A percentile compares a stretch with the other conserved stretches of the same genome.
Conservation (phyloP, 2,888 invertebrate genomes). For the Escarpia spicata region DNA sequence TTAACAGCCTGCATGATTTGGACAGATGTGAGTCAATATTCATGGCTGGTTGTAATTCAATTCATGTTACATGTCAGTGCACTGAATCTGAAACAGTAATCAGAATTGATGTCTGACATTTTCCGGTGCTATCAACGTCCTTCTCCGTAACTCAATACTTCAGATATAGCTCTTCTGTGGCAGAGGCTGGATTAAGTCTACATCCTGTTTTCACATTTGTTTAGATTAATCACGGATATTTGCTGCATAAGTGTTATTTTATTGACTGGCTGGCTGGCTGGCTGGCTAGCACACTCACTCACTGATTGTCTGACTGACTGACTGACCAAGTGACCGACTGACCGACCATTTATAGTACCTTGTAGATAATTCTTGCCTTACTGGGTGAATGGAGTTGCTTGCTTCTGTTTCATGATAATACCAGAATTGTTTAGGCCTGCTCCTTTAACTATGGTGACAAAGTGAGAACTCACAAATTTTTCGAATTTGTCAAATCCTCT, state of each 20-base stretch:
- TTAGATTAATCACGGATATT: background rate
- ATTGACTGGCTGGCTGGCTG: too few relatives aligned
- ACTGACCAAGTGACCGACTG: background rate
- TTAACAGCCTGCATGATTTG: background rate
- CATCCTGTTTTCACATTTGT: background rate
- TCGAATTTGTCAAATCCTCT: too few relatives aligned
- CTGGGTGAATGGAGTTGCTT: too few relatives aligned
- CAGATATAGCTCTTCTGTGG: background rate
- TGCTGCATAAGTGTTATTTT: background rate
- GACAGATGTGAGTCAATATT: background rate
- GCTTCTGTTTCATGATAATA: too few relatives aligned
- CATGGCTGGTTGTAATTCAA: background rate
- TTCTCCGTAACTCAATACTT: background rate
- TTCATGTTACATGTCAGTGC: background rate
- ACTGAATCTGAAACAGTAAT: background rate
- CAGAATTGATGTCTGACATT: background rate
- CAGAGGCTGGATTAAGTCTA: background rate
- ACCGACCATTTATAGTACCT: background rate
- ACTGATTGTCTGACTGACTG: too few relatives aligned
- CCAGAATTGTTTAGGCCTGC: too few relatives aligned
- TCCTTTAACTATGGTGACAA: too few relatives aligned
- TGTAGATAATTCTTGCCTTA: background rate
- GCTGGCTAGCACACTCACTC: too few relatives aligned
- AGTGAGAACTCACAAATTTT: too few relatives aligned
- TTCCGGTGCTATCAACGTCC: background rate